Percentiles rank a stretch among this genome's conserved stretches.
These are phyloP conservation scores for Bovichtus diacanthus DNA, from an alignment of 2,797 vertebrate species.

Conservation along the genomic window DNA sequence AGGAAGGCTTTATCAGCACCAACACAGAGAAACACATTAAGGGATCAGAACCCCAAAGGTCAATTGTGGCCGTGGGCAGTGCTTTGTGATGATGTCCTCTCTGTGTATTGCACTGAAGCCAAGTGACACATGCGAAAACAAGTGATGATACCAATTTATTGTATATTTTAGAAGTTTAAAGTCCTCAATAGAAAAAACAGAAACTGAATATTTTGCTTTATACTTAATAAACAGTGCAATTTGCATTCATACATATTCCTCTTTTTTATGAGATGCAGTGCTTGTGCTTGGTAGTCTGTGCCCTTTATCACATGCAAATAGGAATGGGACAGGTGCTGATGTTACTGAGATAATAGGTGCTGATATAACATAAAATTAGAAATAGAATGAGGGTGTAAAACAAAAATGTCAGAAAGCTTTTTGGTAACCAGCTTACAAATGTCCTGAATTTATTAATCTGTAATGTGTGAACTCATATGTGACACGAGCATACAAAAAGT, in stretches of 20 bases:
- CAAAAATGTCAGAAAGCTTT: conserved; percentile 12
- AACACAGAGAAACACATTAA: conserved; percentile 81
- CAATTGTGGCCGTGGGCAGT: conserved; percentile 78
- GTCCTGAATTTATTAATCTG: conserved; percentile 13
- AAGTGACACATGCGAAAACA: conserved; percentile 70
- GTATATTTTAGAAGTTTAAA: conserved; percentile 22
- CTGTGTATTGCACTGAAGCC: conserved; percentile 60
- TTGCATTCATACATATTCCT: neutral
- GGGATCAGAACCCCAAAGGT: conserved; percentile 82
- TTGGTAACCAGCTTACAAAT: neutral
- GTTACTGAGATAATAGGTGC: neutral
- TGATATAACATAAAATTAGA: neutral
- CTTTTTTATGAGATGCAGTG: neutral
- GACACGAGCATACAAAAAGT: conserved; percentile 8
- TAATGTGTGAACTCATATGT: conserved; percentile 14
- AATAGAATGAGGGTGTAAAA: neutral
- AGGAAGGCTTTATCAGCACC: conserved; percentile 78
- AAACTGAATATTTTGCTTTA: neutral
- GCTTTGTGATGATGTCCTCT: conserved; percentile 68
- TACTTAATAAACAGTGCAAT: neutral
- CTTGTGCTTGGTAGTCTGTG: neutral
- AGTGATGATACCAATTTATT: conserved; percentile 55
- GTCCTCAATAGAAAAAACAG: neutral
- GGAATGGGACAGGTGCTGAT: neutral
- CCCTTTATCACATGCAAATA: neutral